These are phyloP conservation scores for Cheirogaleus major DNA, from an alignment of 2,797 vertebrate species.

Conservation along the genomic window DNA sequence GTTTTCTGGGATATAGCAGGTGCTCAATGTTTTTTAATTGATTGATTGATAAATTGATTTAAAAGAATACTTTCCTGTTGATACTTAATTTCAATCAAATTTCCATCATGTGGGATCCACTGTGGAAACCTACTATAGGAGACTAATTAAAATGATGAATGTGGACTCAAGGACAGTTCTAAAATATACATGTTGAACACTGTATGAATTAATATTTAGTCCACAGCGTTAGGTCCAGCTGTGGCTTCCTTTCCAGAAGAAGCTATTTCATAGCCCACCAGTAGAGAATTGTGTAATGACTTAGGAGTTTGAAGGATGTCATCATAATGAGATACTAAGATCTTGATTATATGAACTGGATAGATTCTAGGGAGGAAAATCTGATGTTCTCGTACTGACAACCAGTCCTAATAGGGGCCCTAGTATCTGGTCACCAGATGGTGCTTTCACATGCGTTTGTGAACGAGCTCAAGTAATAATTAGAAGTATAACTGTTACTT, in stretches of 20 bases:
- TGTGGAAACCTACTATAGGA: not conserved
- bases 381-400: not conserved
- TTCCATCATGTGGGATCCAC: not conserved
- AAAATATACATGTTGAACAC: not conserved
- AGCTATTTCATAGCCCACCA: not conserved
- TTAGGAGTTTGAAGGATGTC: not conserved
- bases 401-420: not conserved
- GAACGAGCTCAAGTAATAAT: not conserved
- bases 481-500: not conserved
- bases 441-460: not conserved
- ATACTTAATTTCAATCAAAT: not conserved
- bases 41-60: not conserved
- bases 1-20: not conserved
- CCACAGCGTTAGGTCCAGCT: not conserved
- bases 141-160: not conserved
- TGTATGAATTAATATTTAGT: not conserved
- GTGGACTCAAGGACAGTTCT: not conserved
- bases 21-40: not conserved
- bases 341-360: not conserved
- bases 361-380: not conserved
- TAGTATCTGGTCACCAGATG: not conserved
- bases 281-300: not conserved
- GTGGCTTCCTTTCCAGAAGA: not conserved
- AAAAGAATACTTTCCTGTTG: not conserved
- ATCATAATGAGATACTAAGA: not conserved